phyloP scores from a whole-genome alignment of 2,888 invertebrate species.

The Venusia cambrica region DNA sequence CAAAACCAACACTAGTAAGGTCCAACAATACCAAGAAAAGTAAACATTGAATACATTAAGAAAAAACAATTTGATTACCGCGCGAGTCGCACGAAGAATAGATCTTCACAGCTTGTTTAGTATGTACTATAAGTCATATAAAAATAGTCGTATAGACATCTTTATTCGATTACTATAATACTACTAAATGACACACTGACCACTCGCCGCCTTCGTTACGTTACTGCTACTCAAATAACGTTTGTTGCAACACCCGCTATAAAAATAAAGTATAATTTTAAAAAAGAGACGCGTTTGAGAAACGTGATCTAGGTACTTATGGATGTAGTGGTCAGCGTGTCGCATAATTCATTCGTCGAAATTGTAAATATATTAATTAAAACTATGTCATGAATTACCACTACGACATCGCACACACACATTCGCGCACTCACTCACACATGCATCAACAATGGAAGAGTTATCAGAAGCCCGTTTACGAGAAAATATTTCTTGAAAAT shows the following conservation, averaged over 20 bases:
- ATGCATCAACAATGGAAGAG: conserved; percentile 71
- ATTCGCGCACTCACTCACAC: conserved; percentile 46
- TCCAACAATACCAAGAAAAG: no score
- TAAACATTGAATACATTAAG: conserved; percentile 5
- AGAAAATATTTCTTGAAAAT: conserved; percentile 45
- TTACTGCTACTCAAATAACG: conserved; percentile 30
- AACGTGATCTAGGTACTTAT: conserved; percentile 16
- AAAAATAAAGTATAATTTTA: conserved; percentile 55
- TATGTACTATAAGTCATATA: conserved; percentile 46
- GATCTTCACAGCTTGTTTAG: conserved; percentile 9
- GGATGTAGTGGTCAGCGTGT: conserved; percentile 22
- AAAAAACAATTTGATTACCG: conserved; percentile 5
- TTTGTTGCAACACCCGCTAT: conserved; percentile 50
- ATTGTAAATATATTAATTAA: conserved; percentile 46
- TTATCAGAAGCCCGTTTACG: conserved; percentile 61
- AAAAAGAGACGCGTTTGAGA: no score
- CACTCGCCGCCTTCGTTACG: conserved; percentile 29
- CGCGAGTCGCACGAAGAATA: conserved; percentile 8
- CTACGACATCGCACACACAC: conserved; percentile 46
- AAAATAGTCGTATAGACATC: conserved; percentile 48
- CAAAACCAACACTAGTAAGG: no score
- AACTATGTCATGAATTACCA: conserved; percentile 34
- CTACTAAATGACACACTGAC: conserved; percentile 39
- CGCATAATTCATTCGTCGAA: conserved; percentile 31
- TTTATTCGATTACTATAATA: conserved; percentile 34